Conservation (phyloP, 2,888 invertebrate species). For the Andrena dorsata region DNA sequence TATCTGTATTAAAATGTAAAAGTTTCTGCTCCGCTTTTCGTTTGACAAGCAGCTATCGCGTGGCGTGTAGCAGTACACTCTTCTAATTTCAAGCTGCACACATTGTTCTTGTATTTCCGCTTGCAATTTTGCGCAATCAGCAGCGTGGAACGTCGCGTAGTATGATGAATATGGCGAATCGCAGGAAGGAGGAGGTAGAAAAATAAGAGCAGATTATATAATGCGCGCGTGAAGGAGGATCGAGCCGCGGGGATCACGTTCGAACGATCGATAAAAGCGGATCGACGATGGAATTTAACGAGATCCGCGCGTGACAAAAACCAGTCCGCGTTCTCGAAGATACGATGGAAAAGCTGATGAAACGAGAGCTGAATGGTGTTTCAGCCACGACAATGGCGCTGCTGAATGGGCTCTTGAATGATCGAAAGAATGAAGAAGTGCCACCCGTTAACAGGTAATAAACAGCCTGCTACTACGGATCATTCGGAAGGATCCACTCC, state of each 20-base stretch:
- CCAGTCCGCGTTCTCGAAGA: constrained; percentile 58
- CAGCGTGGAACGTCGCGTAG: not conserved
- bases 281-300: constrained; percentile 64
- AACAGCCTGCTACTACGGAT: constrained; percentile 43
- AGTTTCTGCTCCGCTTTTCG: not conserved
- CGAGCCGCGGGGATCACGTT: constrained; percentile 42
- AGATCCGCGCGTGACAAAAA: constrained; percentile 64
- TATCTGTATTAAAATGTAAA: too few species aligned
- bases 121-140: not conserved
- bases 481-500: constrained; percentile 22
- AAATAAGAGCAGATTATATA: constrained; percentile 39
- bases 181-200: constrained; percentile 1
- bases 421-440: constrained; percentile 62
- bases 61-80: not conserved
- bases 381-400: constrained; percentile 60
- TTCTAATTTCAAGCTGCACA: not conserved
- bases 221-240: constrained; percentile 43
- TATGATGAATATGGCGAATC: constrained; percentile 4
- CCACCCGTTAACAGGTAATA: constrained; percentile 60
- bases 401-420: constrained; percentile 65
- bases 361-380: constrained; percentile 69
- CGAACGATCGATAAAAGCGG: constrained; percentile 58
- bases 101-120: not conserved
- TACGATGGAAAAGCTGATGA: constrained; percentile 66
- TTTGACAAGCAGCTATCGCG: constrained; percentile 3